Evolutionary conservation across 2,797 vertebrate species (phyloP), one percentile per base, ranked within the genome.

Genomic region (Danio jaintianensis): DNA sequence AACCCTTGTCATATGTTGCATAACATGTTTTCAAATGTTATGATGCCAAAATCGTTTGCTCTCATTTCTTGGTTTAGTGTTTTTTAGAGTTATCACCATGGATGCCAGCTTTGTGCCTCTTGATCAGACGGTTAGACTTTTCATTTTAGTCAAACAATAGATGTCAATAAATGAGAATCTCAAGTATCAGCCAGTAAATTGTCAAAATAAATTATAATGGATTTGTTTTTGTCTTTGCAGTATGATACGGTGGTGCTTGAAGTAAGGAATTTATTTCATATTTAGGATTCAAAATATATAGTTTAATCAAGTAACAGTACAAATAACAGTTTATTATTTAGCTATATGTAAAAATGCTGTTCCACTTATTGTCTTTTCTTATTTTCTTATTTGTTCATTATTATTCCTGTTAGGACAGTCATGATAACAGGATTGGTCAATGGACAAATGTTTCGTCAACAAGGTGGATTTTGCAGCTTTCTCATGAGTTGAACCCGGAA

Each of bases 11-110:
- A 29, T 29, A 29, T 29, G 29, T 29, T 29, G 29, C 29, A 1
- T 29, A 29, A 29, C 29, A 29, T 29, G 29, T 29, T 29, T 29
- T 29, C 29, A 29, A 29, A 29, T 29, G 29, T 29, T 29, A 29
- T 29, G 3, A 29, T 1, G 29, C 29, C 29, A 29, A 29, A 29
- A 29, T 29, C 1, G 29, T 1, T 29, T 29, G 29, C 29, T 29
- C 29, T 3, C 1, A 29, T 29, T 3, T 29, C 3, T 29, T 29
- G 29, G 29, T 29, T 29, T 29, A 29, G 29, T 29, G 29, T 29
- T 29, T 29, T 95, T 96, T 88, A 93, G 95, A 86, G 87, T 96
- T 18, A 15, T 95, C 59, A 90, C 93, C 0, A 47, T 96, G 89
- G 91, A 96, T 85, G 89, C 88, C 42, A 86, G 87, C 6, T 91